Base-by-base conservation (phyloP, 2,797 vertebrate genomes). In the Emys orbicularis region DNA sequence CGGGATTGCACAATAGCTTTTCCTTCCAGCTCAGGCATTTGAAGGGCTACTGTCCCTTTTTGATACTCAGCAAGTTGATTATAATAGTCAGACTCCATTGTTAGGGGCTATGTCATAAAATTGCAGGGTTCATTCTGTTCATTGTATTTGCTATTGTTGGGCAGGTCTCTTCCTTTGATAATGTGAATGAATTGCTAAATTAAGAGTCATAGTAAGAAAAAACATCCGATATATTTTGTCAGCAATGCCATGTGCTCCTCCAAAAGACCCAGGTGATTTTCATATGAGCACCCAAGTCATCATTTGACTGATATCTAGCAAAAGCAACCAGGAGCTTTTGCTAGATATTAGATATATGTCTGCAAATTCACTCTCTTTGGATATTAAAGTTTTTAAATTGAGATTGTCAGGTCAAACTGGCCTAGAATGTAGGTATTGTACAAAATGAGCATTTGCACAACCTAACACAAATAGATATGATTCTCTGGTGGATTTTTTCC, bases 241-340 rank as follows among this genome's bases (percentile, higher is more conserved):
- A 93, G 89, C 93, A 65, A 95, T 90, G 65, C 31, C 88, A 68
- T 57, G 94, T 91, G 50, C 15, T 86, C 86, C 74, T 91, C 81
- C 57, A 59, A 59, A 94, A 74, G 74, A 57, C 52, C 85, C 61
- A n/a, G 61, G 37, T 44, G 23, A 25, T 74, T 44, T 41, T 44
- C 61, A n/a, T 65, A 82, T 89, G 37, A 52, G 94, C 85, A 72
- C 54, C 44, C 34, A 50, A 25, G 59, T 77, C 49, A 77, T 84
- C 37, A 31, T 92, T 81, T 91, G 72, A 74, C 41, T 25, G n/a
- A 11, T 23, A 23, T 44, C 21, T 72, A 41, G 10, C 19, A 72
- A 72, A 41, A 23, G 21, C 31, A 34, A 34, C 18, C 21, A 12
- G 21, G 19, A 41, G n/a, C 21, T 72, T 72, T 72, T 12, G 37